These are phyloP conservation scores for Colletes collaris DNA, from an alignment of 2,888 invertebrate genomes.

Conservation along the genomic window DNA sequence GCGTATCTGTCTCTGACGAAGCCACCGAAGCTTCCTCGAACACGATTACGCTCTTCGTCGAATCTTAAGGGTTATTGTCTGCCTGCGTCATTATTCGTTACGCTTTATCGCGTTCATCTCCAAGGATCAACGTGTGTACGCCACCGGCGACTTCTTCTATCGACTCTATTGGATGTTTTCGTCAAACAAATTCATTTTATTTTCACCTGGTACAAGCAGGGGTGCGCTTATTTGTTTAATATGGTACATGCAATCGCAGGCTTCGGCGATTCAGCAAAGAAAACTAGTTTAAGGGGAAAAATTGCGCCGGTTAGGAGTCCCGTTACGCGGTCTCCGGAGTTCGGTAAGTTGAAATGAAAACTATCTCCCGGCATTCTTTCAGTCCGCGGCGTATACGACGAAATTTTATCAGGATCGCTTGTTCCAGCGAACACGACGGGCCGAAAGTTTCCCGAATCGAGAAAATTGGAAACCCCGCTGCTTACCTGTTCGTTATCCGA, in stretches of 20 bases:
- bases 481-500: not conserved
- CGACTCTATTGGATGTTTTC: not conserved
- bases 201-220: no score
- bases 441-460: no score
- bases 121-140: not conserved
- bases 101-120: conserved; percentile 65
- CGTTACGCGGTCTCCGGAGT: conserved; percentile 8
- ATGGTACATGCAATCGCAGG: no score
- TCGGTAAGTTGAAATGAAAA: conserved; percentile 34
- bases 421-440: not conserved
- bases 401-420: conserved; percentile 4
- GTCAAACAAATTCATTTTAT: no score
- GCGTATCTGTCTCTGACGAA: conserved; percentile 16
- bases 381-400: not conserved
- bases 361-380: conserved; percentile 16
- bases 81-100: conserved; percentile 34
- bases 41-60: conserved; percentile 9
- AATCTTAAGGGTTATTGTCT: conserved; percentile 38
- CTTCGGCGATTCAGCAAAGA: not conserved
- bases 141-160: not conserved
- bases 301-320: conserved; percentile 18
- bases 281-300: not conserved
- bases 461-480: conserved; percentile 26
- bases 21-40: conserved; percentile 9
- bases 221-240: no score